Conservation (phyloP, 2,797 vertebrate species). For the Lepus oiostolus region DNA sequence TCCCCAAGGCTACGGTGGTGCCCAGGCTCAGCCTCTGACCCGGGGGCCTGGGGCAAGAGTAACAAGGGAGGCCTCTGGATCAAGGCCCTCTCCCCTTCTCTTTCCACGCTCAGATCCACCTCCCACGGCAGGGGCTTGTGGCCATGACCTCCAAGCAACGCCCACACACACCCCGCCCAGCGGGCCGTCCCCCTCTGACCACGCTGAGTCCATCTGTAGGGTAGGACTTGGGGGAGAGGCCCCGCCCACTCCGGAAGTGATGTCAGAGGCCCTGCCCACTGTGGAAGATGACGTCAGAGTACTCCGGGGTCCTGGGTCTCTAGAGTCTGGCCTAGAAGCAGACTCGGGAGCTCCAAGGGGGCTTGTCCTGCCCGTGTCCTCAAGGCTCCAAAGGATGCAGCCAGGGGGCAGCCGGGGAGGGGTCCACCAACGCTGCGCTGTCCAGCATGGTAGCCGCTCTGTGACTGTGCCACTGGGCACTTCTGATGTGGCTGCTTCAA, state of each 20-base stretch:
- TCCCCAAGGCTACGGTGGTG: background rate
- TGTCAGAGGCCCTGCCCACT: no score
- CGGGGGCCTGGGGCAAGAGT: no score
- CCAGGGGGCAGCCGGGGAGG: background rate
- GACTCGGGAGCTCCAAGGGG: accelerated
- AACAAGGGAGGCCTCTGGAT: background rate
- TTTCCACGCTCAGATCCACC: background rate
- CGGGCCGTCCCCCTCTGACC: background rate
- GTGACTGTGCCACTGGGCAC: accelerated
- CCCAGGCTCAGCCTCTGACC: no score
- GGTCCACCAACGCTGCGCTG: background rate
- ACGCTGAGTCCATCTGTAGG: background rate
- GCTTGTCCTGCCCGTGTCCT: no score
- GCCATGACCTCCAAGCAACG: no score
- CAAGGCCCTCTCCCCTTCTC: background rate
- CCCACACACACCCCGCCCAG: no score
- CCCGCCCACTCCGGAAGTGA: background rate
- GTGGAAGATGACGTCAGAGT: no score
- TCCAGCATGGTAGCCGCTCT: background rate
- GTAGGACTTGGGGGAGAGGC: no score
- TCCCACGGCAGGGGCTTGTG: background rate
- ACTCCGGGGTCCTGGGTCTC: no score
- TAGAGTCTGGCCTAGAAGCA: background rate
- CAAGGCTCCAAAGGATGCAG: accelerated
- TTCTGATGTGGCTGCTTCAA: no score